phyloP scores from a whole-genome alignment of 2,888 invertebrate genomes.

The Steinernema carpocapsae region DNA sequence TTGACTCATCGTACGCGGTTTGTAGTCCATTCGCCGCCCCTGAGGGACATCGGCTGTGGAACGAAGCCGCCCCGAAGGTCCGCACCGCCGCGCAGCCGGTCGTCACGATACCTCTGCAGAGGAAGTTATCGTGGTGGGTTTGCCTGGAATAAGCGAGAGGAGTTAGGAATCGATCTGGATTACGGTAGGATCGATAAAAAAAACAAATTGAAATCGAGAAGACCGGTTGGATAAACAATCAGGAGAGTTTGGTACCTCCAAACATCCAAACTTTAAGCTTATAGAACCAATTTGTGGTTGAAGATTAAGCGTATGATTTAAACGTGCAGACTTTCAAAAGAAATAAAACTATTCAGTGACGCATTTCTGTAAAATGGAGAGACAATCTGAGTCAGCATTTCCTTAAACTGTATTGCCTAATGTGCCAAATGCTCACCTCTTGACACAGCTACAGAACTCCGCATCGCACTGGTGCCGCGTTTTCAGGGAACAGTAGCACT shows the following conservation, averaged over 20 bases:
- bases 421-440: background rate
- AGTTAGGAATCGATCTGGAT: background rate
- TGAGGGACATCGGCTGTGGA: background rate
- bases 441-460: background rate
- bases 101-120: background rate
- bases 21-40: conserved; percentile 4
- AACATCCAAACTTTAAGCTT: background rate
- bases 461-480: conserved; percentile 3
- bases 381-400: no score
- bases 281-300: no score
- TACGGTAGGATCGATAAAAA: background rate
- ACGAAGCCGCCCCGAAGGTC: conserved; percentile 7
- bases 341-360: background rate
- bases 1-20: conserved; percentile 3
- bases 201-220: background rate
- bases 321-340: background rate
- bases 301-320: no score
- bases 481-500: background rate
- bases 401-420: no score
- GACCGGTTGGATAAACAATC: background rate
- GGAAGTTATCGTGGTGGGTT: background rate
- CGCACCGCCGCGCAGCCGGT: background rate
- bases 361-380: no score
- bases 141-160: background rate
- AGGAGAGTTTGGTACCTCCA: background rate